Evolutionary conservation across 2,888 invertebrate species (phyloP).

Genomic region (Erynnis tages): DNA sequence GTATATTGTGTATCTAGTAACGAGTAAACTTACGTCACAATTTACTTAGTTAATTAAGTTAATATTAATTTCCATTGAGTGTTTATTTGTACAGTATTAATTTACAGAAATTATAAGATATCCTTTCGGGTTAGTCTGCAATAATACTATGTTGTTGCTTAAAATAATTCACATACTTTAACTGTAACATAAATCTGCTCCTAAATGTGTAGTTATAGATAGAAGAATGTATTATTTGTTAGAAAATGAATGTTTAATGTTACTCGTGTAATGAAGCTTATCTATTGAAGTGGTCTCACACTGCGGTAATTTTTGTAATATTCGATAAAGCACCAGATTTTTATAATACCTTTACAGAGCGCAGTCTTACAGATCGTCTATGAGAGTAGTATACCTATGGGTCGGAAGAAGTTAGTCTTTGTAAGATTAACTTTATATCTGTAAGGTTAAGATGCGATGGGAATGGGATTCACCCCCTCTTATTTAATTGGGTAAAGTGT

Average conservation of each 20-base stretch:
- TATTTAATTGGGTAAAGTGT: too few relatives aligned
- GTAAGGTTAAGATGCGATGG: too few relatives aligned
- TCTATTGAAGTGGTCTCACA: slow-evolving; percentile 40
- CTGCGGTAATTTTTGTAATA: not conserved
- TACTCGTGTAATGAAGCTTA: slow-evolving; percentile 56
- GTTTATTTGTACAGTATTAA: slow-evolving; percentile 18
- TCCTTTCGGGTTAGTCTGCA: not conserved
- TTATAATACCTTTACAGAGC: too few relatives aligned
- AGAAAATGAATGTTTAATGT: slow-evolving; percentile 64
- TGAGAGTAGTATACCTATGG: too few relatives aligned
- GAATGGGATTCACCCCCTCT: too few relatives aligned
- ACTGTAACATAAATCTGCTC: slow-evolving; percentile 22
- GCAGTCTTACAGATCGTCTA: too few relatives aligned
- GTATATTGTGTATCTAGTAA: slow-evolving; percentile 10
- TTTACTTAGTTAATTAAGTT: slow-evolving; percentile 10
- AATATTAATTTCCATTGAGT: slow-evolving; percentile 9
- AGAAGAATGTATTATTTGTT: slow-evolving; percentile 39
- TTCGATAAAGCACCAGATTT: too few relatives aligned
- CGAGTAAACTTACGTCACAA: slow-evolving; percentile 19
- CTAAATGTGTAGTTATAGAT: slow-evolving; percentile 45
- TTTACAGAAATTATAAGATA: not conserved
- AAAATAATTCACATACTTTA: slow-evolving; percentile 27
- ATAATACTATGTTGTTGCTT: slow-evolving; percentile 8
- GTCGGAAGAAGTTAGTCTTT: too few relatives aligned
- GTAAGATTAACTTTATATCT: too few relatives aligned